Base-by-base conservation (phyloP, 2,888 invertebrate genomes). In the Helleia helle region DNA sequence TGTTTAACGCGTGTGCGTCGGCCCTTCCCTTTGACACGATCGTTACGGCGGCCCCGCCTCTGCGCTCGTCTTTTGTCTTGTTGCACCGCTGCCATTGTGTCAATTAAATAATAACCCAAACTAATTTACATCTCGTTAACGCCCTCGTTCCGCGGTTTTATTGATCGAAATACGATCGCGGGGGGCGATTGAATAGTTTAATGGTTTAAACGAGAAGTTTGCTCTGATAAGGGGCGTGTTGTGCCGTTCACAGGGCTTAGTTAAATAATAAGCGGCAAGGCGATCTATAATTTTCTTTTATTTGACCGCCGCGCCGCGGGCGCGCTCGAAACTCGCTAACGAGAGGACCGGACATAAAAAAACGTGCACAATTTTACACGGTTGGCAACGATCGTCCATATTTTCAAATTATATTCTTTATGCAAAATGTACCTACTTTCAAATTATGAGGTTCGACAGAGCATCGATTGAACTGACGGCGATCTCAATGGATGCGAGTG, bases 1-100 rank as follows among this genome's bases (percentile, higher is more conserved):
- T 83, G 84, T 80, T 84, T 83, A 80, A 81, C 83, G 81, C 81
- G 73, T 72, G 79, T 75, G 69, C 73, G 83, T 77, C 81, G 83
- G 81, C 55, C 76, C 79, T 74, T 72, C 74, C 71, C 79, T 83
- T 81, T 80, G 81, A 83, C 81, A 80, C 72, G 75, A 76, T 80
- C 75, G 74, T 81, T 79, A 83, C 69, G 67, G 71, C 67, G 63
- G 62, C 71, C 65, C 73, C 69, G 71, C 72, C 76, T 80, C 67
- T 72, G 80, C 75, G 80, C 79, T 74, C 65, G 65, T 62, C 76
- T 74, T 77, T 76, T 76, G 79, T 80, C 69, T 66, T 66, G 68
- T 73, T 71, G 79, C 75, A 77, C 73, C 71, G 73, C 77, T 75
- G 76, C 79, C 80, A 80, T 75, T 66, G 69, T 72, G 69, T 83